Evolutionary conservation across 1,140 invertebrate species (phyloP), one percentile per base, ranked within the genome.

Genomic region (Heliothis subflexa): DNA sequence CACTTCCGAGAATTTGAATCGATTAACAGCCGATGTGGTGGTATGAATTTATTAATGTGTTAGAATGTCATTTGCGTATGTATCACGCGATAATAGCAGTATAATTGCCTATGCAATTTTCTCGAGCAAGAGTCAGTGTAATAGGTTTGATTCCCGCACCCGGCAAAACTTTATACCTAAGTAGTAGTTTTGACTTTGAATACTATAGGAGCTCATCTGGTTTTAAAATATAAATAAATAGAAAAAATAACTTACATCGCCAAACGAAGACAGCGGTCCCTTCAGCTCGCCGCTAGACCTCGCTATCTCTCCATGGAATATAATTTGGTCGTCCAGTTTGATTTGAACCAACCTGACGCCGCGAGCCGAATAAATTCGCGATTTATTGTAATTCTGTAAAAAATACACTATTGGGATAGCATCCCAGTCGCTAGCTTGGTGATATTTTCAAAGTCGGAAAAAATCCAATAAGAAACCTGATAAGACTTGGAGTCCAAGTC

Each of bases 301-400:
- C 0, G 97, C 97, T 73, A 98, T 97, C 93, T 98, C 97, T n/a
- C 97, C 97, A 84, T 95, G 95, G 90, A 98, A 98, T 83, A 98
- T 97, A 3, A 95, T 81, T 52, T 91, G 86, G 33, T 96, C 96
- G 87, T 98, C 97, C 64, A 98, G 88, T 72, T 94, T 95, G n/a
- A 98, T 96, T 52, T 96, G 94, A 3, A 98, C 93, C 85, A 97
- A 95, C 86, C 96, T 96, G 12, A 96, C 97, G 79, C 97, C 97
- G 80, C 97, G 95, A 78, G 96, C 96, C 0, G 97, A 97, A 94
- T 98, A 97, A 80, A 98, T 98, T 79, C 97, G 94, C 0, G 97
- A 98, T 91, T 98, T 98, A 88, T 98, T 98, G 86, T 98, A 98
- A 91, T 98, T 98, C 97, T 98, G 91, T 1, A 75, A 61, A 95